These are phyloP conservation scores for Charanyca ferruginea DNA, from an alignment of 2,888 invertebrate genomes.

Conservation along the genomic window DNA sequence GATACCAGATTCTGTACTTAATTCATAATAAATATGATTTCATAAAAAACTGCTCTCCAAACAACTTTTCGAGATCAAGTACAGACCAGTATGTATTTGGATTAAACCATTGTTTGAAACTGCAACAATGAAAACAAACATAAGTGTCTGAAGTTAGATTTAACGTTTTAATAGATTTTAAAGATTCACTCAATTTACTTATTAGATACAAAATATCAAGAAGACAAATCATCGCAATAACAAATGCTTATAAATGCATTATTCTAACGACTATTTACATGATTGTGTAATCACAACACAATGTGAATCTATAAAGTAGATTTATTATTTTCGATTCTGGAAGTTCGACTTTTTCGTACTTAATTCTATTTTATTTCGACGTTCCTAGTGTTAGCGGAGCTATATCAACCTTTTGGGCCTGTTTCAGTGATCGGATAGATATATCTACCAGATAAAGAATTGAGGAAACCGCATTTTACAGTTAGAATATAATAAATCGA, in stretches of 20 bases:
- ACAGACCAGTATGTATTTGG: no score
- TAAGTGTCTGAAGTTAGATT: neutral
- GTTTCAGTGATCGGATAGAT: neutral
- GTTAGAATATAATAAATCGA: no score
- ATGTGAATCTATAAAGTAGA: neutral
- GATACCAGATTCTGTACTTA: neutral
- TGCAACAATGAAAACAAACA: no score
- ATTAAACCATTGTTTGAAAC: no score
- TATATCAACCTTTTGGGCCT: neutral
- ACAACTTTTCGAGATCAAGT: no score
- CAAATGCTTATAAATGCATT: constrained; percentile 47
- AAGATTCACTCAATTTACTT: constrained; percentile 4
- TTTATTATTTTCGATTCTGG: neutral
- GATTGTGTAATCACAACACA: constrained; percentile 6
- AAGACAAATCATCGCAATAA: constrained; percentile 10
- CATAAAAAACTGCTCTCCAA: no score
- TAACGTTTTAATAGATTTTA: neutral
- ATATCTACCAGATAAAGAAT: neutral
- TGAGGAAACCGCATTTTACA: neutral
- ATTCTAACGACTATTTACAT: constrained; percentile 33
- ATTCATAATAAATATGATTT: neutral
- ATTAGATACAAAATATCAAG: constrained; percentile 17
- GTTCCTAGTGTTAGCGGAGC: neutral
- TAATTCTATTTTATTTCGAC: neutral
- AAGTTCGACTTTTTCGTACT: neutral